Conservation (phyloP, 2,113 vertebrate genomes). For the Aramus guarauna region DNA sequence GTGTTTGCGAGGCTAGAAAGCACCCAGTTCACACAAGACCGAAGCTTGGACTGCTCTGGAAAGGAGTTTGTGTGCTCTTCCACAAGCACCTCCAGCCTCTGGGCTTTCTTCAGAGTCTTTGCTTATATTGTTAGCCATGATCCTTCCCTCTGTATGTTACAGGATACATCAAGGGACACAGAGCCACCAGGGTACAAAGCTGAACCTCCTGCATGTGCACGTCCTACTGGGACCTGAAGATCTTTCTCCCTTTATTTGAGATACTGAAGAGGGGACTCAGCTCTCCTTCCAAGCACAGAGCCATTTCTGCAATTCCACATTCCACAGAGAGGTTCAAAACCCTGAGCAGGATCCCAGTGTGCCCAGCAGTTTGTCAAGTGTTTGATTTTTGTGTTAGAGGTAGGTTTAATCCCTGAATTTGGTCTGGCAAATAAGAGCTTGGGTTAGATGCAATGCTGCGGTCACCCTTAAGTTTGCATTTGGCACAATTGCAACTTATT, state of each 20-base stretch:
- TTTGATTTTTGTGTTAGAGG: not conserved
- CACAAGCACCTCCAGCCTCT: not conserved
- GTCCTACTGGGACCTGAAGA: not conserved
- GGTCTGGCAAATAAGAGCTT: not conserved
- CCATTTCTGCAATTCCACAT: not conserved
- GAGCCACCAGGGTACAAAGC: not conserved
- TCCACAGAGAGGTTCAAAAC: fast-evolving
- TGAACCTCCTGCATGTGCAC: not conserved
- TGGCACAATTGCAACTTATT: not conserved
- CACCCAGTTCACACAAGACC: not conserved
- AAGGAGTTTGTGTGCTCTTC: not conserved
- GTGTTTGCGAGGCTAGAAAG: not conserved
- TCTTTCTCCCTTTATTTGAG: fast-evolving
- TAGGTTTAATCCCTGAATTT: not conserved
- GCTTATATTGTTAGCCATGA: not conserved
- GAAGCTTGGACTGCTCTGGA: not conserved
- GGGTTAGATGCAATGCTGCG: no score
- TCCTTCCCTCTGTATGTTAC: not conserved
- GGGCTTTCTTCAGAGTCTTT: not conserved
- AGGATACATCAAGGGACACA: not conserved
- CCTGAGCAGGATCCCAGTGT: not conserved
- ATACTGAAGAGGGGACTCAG: fast-evolving
- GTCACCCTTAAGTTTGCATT: not conserved
- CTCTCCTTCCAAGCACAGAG: not conserved
- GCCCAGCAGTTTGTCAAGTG: not conserved